Evolutionary conservation across 2,113 vertebrate genomes (phyloP), one percentile per base, ranked within the genome.

Genomic region (Aphelocoma coerulescens): DNA sequence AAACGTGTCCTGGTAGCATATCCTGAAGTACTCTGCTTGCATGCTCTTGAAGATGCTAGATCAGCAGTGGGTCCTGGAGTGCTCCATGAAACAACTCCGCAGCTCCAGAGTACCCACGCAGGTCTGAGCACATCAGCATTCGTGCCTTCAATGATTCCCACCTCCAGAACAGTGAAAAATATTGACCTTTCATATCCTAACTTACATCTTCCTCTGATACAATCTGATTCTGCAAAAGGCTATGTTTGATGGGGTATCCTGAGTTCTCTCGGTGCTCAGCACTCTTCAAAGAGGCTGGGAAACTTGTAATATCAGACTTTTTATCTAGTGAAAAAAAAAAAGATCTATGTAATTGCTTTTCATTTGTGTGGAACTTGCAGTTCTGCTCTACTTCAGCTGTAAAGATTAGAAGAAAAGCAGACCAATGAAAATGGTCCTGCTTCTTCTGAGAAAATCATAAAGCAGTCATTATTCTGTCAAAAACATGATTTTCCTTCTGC

Each of bases 311-410:
- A 94, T 51, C 33, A 85, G 43, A 66, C 23, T 18, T 65, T 76
- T 91, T 74, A 30, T 44, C 51, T 71, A 54, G 39, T 65, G 5
- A 39, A 66, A 81, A 67, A 81, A 67, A 58, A 62, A 51, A 1
- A 41, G 13, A 37, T 28, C 23, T 73, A 6, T 63, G 35, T 90
- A 79, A 91, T 93, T 83, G 24, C 78, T 96, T 96, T 91, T 76
- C 72, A 66, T 83, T 66, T 95, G 78, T 83, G 44, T 87, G 82
- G 67, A 89, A 91, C 67, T 79, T 84, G 51, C 48, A 76, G 59
- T 93, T 95, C 43, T 95, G 73, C 51, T 91, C 82, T 83, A 46
- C 83, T 91, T 93, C 88, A 93, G 27, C 78, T 66, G 39, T 71
- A 90, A 93, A 93, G 76, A 93, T 78, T 68, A 63, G 46, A 52